Conservation (phyloP, 1,140 invertebrate species). For the Bombus impatiens region DNA sequence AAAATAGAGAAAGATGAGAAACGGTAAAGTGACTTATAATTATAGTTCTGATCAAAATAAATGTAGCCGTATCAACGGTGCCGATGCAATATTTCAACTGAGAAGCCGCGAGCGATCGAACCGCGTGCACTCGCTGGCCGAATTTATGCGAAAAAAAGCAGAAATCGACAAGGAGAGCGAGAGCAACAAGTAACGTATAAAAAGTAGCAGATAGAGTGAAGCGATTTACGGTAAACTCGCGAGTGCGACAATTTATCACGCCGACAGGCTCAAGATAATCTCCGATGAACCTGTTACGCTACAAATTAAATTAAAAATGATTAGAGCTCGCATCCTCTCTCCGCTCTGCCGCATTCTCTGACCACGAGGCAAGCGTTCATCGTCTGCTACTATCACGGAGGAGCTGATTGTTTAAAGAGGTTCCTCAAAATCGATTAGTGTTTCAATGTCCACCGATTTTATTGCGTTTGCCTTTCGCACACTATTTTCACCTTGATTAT, state of each 20-base stretch:
- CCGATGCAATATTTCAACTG: neutral
- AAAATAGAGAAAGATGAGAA: too few relatives aligned
- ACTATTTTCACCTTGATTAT: neutral
- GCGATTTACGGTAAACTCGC: conserved; percentile 41
- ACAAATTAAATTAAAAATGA: conserved; percentile 50
- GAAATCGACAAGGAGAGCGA: neutral
- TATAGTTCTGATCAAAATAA: conserved; percentile 6
- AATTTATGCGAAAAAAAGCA: neutral
- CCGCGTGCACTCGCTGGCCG: neutral
- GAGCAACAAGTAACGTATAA: conserved; percentile 10
- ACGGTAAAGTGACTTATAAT: conserved; percentile 16
- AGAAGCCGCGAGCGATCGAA: neutral
- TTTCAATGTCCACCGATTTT: neutral
- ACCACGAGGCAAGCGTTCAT: neutral
- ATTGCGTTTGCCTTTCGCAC: neutral
- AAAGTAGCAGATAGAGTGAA: conserved; percentile 1
- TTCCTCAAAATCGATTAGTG: neutral
- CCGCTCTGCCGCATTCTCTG: neutral
- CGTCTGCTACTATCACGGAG: neutral
- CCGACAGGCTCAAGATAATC: conserved; percentile 33
- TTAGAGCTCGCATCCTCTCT: neutral
- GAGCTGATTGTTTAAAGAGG: neutral
- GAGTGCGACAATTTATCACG: conserved; percentile 35
- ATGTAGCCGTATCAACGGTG: neutral
- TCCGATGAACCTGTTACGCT: conserved; percentile 43